phyloP scores from a whole-genome alignment of 2,888 invertebrate genomes.

The Oscheius sp. region DNA sequence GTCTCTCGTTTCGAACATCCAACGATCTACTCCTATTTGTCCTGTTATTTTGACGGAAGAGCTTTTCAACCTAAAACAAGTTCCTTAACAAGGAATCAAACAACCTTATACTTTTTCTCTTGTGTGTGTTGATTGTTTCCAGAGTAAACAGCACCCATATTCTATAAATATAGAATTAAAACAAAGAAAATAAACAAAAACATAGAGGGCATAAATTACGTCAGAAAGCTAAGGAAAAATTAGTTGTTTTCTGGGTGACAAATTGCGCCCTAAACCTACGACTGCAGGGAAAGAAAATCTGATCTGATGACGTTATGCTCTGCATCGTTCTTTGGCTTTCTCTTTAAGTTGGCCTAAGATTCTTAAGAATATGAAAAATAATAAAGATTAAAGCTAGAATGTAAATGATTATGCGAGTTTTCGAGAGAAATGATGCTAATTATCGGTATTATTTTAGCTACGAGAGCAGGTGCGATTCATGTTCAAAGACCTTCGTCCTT shows the following conservation, averaged over 20 bases:
- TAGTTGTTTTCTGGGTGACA: slow-evolving; percentile 18
- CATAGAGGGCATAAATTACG: background rate
- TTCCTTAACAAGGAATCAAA: background rate
- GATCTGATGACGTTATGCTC: slow-evolving; percentile 10
- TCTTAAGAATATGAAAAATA: background rate
- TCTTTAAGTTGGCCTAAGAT: background rate
- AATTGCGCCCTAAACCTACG: slow-evolving; percentile 3
- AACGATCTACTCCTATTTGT: slow-evolving; percentile 53
- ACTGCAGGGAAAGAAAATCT: background rate
- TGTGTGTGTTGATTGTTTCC: slow-evolving; percentile 11
- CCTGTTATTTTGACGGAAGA: slow-evolving; percentile 59
- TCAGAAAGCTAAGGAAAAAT: background rate
- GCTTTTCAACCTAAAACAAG: slow-evolving; percentile 52
- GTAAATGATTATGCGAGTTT: background rate
- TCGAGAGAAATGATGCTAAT: background rate
- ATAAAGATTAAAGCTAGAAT: background rate
- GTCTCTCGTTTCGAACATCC: slow-evolving; percentile 49
- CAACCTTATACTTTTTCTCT: slow-evolving; percentile 18
- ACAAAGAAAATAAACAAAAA: background rate
- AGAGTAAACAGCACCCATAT: slow-evolving; percentile 14
- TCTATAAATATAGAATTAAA: background rate
- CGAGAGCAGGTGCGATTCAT: background rate
- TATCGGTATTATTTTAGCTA: background rate
- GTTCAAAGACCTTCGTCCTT: background rate
- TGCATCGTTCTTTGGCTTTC: background rate